Evolutionary conservation across 2,797 vertebrate species (phyloP), one percentile per base, ranked within the genome.

Genomic region (Enteromius trimaculatus): DNA sequence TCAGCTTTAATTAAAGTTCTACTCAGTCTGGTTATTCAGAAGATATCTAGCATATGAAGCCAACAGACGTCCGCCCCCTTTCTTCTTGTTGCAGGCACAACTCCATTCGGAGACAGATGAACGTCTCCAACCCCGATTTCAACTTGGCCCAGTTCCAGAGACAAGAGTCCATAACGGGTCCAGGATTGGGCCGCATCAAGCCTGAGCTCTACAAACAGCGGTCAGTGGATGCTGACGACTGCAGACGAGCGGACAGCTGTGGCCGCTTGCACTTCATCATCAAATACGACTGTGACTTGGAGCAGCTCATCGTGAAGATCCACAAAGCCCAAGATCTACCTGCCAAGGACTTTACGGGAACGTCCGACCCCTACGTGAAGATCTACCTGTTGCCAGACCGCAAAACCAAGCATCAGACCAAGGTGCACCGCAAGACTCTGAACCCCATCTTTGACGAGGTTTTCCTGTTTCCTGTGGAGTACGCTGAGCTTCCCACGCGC

Each of bases 351-450:
- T 99, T 99, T 93, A 97, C 97, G 75, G 98, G 98, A 74, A 99
- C 97, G 16, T 99, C 98, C 3, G 98, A 99, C 90, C 98, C 98
- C 0, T 99, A 99, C 0, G 97, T 99, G 85, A 99, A 99, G 93
- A 99, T 99, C 88, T 99, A 99, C 90, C 94, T 99, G 89, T 96
- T 99, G 90, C 98, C 98, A 0, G 98, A 99, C 85, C 96, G 98
- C 85, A 99, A 99, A 95, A 99, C 95, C 85, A 99, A 99, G 92
- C 98, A 99, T 92, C 98, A 99, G 95, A 99, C 98, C 94, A 99
- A 99, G 95, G 98, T 99, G 90, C 98, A 99, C 90, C 96, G 97
- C 92, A 99, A 99, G 93, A 99, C 98, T 84, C 94, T 99, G 82
- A 98, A 99, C 93, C 97, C 98, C 0, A 93, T 99, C 72, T 99